These are phyloP conservation scores for Macrophya alboannulata DNA, from an alignment of 2,888 invertebrate genomes.

Conservation along the genomic window DNA sequence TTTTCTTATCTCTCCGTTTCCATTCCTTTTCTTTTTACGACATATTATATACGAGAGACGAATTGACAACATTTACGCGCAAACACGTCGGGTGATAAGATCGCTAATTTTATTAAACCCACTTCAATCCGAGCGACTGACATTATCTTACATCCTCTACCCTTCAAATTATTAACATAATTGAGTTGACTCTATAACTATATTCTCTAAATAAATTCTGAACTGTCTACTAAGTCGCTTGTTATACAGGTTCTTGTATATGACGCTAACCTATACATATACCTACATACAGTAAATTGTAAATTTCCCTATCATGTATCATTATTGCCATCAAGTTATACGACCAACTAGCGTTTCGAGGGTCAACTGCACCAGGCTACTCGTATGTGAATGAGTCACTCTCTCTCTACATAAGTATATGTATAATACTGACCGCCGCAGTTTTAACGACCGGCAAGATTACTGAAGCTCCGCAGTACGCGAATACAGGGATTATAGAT, in stretches of 20 bases:
- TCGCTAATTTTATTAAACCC: not conserved
- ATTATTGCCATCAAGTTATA: not conserved
- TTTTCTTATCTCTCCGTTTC: not conserved
- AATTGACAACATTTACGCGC: not conserved
- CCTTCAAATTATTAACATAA: constrained; percentile 23
- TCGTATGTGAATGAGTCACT: constrained; percentile 17
- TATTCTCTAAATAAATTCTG: not conserved
- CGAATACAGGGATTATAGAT: not conserved
- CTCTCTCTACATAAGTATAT: not conserved
- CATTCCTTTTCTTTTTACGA: not conserved
- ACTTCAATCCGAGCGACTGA: constrained; percentile 3
- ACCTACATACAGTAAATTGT: not conserved
- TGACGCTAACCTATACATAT: not conserved
- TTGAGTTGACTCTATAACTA: not conserved
- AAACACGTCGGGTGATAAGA: not conserved
- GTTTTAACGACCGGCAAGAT: not conserved
- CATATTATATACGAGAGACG: not conserved
- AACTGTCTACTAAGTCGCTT: not conserved
- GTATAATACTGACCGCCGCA: constrained; percentile 16
- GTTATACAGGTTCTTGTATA: not conserved
- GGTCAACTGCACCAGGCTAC: not conserved
- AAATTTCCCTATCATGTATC: not conserved
- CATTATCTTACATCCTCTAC: not conserved
- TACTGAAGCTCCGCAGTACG: not conserved
- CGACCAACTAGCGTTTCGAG: constrained; percentile 28